These are phyloP conservation scores for Diaphora mendica DNA, from an alignment of 2,888 invertebrate species.

Conservation along the genomic window DNA sequence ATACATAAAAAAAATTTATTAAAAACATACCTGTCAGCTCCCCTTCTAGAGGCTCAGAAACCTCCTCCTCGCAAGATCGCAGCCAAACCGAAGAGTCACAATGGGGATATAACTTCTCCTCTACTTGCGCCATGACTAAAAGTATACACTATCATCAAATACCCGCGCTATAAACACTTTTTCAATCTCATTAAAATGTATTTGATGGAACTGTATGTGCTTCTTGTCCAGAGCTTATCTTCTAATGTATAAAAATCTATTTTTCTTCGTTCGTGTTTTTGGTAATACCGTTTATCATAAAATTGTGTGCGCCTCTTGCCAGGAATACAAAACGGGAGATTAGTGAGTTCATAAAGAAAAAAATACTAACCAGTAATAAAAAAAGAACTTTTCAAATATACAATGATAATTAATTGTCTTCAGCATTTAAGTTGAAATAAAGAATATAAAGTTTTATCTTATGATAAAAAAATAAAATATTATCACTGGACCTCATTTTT, in stretches of 20 bases:
- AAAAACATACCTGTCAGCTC: constrained; percentile 82
- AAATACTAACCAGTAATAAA: not conserved
- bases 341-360: not conserved
- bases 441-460: not conserved
- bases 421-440: not conserved
- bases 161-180: not conserved
- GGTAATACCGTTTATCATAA: not conserved
- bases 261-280: not conserved
- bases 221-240: not conserved
- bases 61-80: constrained; percentile 92
- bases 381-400: not conserved
- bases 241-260: not conserved
- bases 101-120: constrained; percentile 84
- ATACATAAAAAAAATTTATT: no score
- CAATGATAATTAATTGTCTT: no score
- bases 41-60: constrained; percentile 90
- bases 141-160: constrained; percentile 33
- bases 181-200: constrained; percentile 5
- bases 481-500: no score
- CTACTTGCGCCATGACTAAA: constrained; percentile 62
- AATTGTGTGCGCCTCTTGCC: not conserved
- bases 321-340: not conserved
- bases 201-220: not conserved
- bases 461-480: not conserved
- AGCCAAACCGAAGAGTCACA: constrained; percentile 93